These are phyloP conservation scores for Chesias legatella DNA, from an alignment of 2,888 invertebrate genomes.

Conservation along the genomic window DNA sequence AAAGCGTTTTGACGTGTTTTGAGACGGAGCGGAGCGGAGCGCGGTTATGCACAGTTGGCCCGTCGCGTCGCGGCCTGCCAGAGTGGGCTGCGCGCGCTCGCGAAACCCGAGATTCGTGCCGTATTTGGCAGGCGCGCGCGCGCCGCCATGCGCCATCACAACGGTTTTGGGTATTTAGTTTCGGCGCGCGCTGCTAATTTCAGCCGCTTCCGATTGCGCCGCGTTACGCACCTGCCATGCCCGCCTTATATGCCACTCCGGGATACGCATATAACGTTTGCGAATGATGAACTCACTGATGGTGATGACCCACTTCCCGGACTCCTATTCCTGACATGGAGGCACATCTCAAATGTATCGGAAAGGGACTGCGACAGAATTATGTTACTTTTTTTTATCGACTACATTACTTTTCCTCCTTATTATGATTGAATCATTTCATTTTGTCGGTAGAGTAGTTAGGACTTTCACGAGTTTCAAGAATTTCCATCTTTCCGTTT, in stretches of 20 bases:
- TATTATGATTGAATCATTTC: too few species aligned
- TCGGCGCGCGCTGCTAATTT: conserved; percentile 56
- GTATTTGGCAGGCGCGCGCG: conserved; percentile 70
- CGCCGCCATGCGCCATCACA: conserved; percentile 44
- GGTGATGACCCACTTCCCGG: conserved; percentile 21
- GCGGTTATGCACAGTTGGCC: too few species aligned
- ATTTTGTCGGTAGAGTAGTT: too few species aligned
- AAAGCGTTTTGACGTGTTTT: conserved; percentile 77
- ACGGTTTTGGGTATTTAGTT: conserved; percentile 75
- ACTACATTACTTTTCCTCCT: too few species aligned
- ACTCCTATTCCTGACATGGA: conserved; percentile 14
- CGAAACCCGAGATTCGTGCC: conserved; percentile 78
- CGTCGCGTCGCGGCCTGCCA: conserved; percentile 56
- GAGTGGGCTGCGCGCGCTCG: conserved; percentile 53
- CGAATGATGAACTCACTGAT: conserved; percentile 23
- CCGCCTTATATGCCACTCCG: conserved; percentile 21
- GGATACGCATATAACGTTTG: conserved; percentile 15
- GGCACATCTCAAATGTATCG: not conserved
- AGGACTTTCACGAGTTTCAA: too few species aligned
- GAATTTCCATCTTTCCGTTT: too few species aligned
- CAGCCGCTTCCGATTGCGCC: conserved; percentile 48
- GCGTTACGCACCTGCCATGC: conserved; percentile 33
- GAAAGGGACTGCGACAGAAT: conserved; percentile 2
- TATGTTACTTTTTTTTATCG: too few species aligned
- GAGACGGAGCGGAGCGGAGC: conserved; percentile 70